Conservation (phyloP, 1,140 invertebrate genomes). For the Hylyphantes graminicola region DNA sequence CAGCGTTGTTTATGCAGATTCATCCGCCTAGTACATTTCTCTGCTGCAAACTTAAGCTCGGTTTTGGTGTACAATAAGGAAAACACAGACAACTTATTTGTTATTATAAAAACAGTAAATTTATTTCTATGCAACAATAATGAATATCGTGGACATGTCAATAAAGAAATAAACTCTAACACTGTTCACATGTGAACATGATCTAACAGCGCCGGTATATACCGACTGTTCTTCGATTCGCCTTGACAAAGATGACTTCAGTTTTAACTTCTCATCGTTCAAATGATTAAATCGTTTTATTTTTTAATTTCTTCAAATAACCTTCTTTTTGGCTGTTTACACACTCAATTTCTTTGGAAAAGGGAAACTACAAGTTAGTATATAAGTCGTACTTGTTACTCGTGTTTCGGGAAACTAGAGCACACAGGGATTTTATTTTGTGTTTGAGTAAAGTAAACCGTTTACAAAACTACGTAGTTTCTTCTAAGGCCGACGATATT, state of each 20-base stretch:
- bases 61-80: background rate
- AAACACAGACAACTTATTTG: background rate
- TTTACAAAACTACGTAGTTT: constrained; percentile 31
- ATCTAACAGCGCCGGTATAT: constrained; percentile 51
- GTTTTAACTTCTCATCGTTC: background rate
- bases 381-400: constrained; percentile 6
- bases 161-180: constrained; percentile 60
- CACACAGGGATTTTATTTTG: constrained; percentile 1
- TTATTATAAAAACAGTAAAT: constrained; percentile 58
- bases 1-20: no score
- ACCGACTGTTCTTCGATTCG: constrained; percentile 41
- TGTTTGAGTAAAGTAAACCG: constrained; percentile 23
- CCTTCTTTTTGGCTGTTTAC: background rate
- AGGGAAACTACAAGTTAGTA: constrained; percentile 9
- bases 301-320: background rate
- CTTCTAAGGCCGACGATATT: constrained; percentile 16
- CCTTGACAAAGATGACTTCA: constrained; percentile 9
- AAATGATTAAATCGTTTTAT: constrained; percentile 8
- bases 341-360: constrained; percentile 22
- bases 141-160: constrained; percentile 55
- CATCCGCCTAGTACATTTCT: no score
- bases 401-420: constrained; percentile 5
- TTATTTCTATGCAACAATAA: constrained; percentile 59
- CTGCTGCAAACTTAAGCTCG: no score
- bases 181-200: constrained; percentile 55